Evolutionary conservation across 1,140 invertebrate genomes (phyloP).

Genomic region (Lutraria rhynchaena): DNA sequence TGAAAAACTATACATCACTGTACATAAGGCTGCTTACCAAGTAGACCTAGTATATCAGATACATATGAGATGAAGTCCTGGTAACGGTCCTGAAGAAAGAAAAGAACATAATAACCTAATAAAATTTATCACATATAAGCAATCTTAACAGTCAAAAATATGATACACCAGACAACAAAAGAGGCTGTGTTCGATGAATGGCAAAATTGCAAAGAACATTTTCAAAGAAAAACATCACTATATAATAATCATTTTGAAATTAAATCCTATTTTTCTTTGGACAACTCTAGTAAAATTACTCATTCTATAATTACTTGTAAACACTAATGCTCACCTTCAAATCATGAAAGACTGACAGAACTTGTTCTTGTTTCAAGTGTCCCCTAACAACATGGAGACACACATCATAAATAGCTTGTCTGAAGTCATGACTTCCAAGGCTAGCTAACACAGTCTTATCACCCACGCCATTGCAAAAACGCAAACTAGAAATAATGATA

Average conservation of each 20-base stretch:
- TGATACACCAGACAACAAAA: neutral
- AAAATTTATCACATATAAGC: neutral
- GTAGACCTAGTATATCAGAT: constrained; percentile 78
- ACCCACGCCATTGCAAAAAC: constrained; percentile 89
- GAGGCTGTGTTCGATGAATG: neutral
- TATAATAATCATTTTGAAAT: too few relatives aligned
- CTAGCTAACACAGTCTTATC: constrained; percentile 69
- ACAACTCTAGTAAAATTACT: too few relatives aligned
- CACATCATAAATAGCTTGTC: constrained; percentile 77
- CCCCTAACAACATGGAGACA: constrained; percentile 76
- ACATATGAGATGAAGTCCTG: constrained; percentile 76
- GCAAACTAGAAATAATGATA: constrained; percentile 84
- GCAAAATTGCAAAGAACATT: neutral
- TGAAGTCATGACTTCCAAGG: constrained; percentile 66
- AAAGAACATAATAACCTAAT: neutral
- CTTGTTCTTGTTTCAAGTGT: constrained; percentile 76
- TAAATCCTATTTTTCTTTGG: too few relatives aligned
- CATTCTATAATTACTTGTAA: neutral
- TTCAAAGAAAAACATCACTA: too few relatives aligned
- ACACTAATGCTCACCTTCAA: constrained; percentile 72
- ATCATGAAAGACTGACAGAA: constrained; percentile 73
- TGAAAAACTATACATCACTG: too few relatives aligned
- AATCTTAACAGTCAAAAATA: neutral
- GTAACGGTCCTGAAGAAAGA: constrained; percentile 75
- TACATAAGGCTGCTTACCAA: too few relatives aligned